Evolutionary conservation across 2,888 invertebrate genomes (phyloP).

Genomic region (Cephus runcator): DNA sequence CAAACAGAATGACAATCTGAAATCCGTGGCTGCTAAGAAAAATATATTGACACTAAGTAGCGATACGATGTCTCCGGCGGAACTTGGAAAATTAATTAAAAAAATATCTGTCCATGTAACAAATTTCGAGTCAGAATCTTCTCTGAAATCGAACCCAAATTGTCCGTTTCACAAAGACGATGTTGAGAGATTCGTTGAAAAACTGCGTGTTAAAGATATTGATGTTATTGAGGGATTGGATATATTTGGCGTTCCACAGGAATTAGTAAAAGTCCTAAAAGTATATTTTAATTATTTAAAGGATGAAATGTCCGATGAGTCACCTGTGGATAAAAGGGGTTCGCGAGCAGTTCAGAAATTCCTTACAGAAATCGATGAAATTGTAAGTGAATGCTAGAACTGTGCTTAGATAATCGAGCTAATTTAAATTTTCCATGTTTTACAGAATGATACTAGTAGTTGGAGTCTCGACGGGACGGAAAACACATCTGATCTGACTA

Average conservation of each 20-base stretch:
- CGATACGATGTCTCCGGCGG: slow-evolving; percentile 33
- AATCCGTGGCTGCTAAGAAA: too few species aligned
- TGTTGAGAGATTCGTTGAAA: slow-evolving; percentile 28
- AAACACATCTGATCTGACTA: slow-evolving; percentile 13
- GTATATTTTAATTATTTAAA: slow-evolving; percentile 45
- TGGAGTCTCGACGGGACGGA: background rate
- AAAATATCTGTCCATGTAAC: slow-evolving; percentile 35
- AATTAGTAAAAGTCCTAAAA: slow-evolving; percentile 47
- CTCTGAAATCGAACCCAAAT: too few species aligned
- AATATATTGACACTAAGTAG: background rate
- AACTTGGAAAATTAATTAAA: slow-evolving; percentile 45
- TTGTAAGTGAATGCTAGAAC: slow-evolving; percentile 21
- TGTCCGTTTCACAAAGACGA: slow-evolving; percentile 48
- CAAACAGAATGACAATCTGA: background rate
- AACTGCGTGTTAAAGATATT: slow-evolving; percentile 32
- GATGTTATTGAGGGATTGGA: slow-evolving; percentile 49
- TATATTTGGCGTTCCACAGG: slow-evolving; percentile 43
- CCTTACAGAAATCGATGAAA: slow-evolving; percentile 36
- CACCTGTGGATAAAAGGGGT: slow-evolving; percentile 19
- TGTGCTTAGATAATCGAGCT: too few species aligned
- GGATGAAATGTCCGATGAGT: background rate
- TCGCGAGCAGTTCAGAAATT: slow-evolving; percentile 37
- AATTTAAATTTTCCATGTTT: background rate
- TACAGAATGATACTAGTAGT: slow-evolving; percentile 6
- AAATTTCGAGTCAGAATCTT: background rate